Conservation (phyloP, 2,888 invertebrate genomes). For the Eretmocerus hayati region DNA sequence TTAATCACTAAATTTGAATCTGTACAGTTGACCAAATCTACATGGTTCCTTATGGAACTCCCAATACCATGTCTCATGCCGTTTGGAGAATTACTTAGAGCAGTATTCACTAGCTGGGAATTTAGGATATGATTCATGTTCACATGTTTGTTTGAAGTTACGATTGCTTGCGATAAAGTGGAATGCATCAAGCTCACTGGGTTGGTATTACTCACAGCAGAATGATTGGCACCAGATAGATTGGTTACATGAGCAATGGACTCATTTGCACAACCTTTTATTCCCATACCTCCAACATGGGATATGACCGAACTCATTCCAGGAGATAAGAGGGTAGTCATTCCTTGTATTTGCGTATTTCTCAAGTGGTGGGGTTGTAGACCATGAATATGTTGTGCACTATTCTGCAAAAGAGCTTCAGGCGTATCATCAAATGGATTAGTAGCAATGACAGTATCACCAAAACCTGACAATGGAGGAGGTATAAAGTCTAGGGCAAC, state of each 20-base stretch:
- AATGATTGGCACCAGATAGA: slow-evolving; percentile 56
- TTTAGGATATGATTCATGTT: slow-evolving; percentile 49
- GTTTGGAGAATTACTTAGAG: slow-evolving; percentile 62
- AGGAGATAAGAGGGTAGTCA: slow-evolving; percentile 53
- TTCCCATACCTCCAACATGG: no score
- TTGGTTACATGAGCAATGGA: slow-evolving; percentile 58
- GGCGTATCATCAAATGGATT: slow-evolving; percentile 92
- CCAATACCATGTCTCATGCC: slow-evolving; percentile 61
- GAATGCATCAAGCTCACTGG: slow-evolving; percentile 69
- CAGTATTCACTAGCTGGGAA: slow-evolving; percentile 48
- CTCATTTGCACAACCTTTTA: slow-evolving; percentile 44
- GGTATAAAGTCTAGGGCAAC: slow-evolving; percentile 76
- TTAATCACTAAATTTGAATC: slow-evolving; percentile 44
- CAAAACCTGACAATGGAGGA: slow-evolving; percentile 79
- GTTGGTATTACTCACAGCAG: slow-evolving; percentile 57
- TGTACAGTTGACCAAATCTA: slow-evolving; percentile 61
- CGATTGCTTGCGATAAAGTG: slow-evolving; percentile 63
- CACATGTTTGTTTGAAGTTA: slow-evolving; percentile 50
- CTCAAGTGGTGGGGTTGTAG: slow-evolving; percentile 57
- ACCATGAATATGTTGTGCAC: slow-evolving; percentile 47
- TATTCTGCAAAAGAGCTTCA: slow-evolving; percentile 49
- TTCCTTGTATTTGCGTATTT: slow-evolving; percentile 60
- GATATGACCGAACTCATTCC: slow-evolving; percentile 47
- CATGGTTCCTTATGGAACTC: slow-evolving; percentile 68
- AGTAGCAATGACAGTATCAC: slow-evolving; percentile 88